These are phyloP conservation scores for Phragmatobia fuliginosa DNA, from an alignment of 2,888 invertebrate species.

Conservation along the genomic window DNA sequence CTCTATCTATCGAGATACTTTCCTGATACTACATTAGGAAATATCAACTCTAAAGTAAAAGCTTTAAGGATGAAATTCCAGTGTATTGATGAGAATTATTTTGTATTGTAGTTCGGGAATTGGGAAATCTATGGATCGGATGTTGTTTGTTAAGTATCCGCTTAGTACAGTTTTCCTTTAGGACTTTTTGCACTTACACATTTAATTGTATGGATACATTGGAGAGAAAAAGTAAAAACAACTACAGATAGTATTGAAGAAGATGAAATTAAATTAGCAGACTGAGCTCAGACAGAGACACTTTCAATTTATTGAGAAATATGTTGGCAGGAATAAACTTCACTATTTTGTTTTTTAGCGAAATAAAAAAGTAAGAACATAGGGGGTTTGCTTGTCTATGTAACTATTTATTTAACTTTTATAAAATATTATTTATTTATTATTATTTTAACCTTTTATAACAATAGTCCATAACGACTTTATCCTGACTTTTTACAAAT, in stretches of 20 bases:
- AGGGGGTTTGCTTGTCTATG: neutral
- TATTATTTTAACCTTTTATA: too few species aligned
- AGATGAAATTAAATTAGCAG: neutral
- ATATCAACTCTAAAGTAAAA: neutral
- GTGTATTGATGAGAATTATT: neutral
- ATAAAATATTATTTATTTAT: too few species aligned
- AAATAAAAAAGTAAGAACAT: neutral
- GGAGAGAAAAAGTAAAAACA: neutral
- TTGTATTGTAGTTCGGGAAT: constrained; percentile 2
- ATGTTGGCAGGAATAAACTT: neutral
- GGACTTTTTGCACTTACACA: constrained; percentile 6
- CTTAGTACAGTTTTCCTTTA: neutral
- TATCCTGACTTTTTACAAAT: too few species aligned
- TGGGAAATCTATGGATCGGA: constrained; percentile 13
- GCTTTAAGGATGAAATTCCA: neutral
- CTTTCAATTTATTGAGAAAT: neutral
- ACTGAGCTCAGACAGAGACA: neutral
- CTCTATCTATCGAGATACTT: constrained; percentile 28
- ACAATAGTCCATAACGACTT: too few species aligned
- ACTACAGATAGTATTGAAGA: neutral
- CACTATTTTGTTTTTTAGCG: neutral
- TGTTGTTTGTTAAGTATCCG: constrained; percentile 7
- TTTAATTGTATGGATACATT: constrained; percentile 3
- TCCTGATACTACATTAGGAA: neutral
- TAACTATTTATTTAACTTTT: too few species aligned